A percentile compares a stretch with the other conserved stretches of the same genome.
Evolutionary conservation across 2,888 invertebrate species (phyloP).

Genomic region (Gortyna flavago): DNA sequence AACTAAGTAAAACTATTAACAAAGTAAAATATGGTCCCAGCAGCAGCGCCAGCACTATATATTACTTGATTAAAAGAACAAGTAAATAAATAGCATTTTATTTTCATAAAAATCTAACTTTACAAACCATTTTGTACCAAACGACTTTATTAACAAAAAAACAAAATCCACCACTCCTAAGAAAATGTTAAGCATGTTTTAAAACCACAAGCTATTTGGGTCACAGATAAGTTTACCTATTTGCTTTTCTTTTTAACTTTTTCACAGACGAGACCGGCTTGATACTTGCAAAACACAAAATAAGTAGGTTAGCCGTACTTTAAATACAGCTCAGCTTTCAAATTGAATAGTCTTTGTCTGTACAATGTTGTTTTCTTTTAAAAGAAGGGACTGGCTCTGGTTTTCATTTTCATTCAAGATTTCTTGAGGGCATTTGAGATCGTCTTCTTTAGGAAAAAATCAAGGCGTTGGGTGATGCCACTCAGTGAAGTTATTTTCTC

Average conservation of each 20-base stretch:
- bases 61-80: neutral
- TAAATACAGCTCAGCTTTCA: slow-evolving; percentile 53
- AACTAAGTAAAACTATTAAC: too few species aligned
- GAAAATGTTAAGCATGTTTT: slow-evolving; percentile 50
- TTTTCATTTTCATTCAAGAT: slow-evolving; percentile 31
- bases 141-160: slow-evolving; percentile 33
- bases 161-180: slow-evolving; percentile 33
- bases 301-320: slow-evolving; percentile 57
- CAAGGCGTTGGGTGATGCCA: neutral
- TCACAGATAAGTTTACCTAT: slow-evolving; percentile 56
- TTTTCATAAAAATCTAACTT: slow-evolving; percentile 1
- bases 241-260: slow-evolving; percentile 57
- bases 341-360: slow-evolving; percentile 43
- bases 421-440: neutral
- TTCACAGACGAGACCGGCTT: slow-evolving; percentile 43
- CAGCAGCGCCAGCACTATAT: neutral
- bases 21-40: too few species aligned
- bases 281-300: slow-evolving; percentile 54
- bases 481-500: neutral
- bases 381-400: neutral
- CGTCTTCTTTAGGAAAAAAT: neutral
- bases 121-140: slow-evolving; percentile 10
- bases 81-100: neutral
- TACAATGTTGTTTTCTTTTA: slow-evolving; percentile 30
- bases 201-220: slow-evolving; percentile 57